Base-by-base conservation (phyloP, 2,888 invertebrate species). In the Rhaphigaster nebulosa region DNA sequence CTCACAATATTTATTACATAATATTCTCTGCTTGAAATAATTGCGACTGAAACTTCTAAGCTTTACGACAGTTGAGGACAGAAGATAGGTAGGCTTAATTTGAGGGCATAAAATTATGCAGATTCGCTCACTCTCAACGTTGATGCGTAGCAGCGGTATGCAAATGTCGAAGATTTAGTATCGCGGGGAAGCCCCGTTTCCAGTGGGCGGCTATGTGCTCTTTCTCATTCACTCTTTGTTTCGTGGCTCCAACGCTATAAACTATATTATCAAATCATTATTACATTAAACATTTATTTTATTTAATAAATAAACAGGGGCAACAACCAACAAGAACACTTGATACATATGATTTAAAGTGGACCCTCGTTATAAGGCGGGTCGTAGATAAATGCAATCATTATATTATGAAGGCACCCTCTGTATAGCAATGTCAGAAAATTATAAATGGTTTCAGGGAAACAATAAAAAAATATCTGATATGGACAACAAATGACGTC, bases 31-130 rank as follows among this genome's bases (percentile, higher is more conserved):
- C 34, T 76, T 76, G 70, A 76, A 76, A 18, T 76, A 38, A 38
- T 76, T 38, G 38, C 15, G 8, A 38, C 18, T 76, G 20, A 76
- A 15, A 34, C 12, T 4, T 26, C 65, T 34, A 34, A 76, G 38
- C 38, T 76, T 76, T 34, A 76, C 20, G 70, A 76, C 70, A 76
- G 34, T 12, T 12, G 20, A 76, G 34, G 20, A 23, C 34, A 76
- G 70, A 34, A 34, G 34, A 76, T 76, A 38, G 38, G 6, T 76
- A 38, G 38, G 6, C 34, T 12, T 76, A 34, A 76, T 76, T 76
- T 76, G 70, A 76, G 70, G 70, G 18, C 12, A 38, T 76, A 76
- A 38, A 76, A 76, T 76, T 76, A 76, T 76, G 70, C 20, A 76
- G 38, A 76, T 76, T 38, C 8, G 18, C 18, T 38, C 20, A 76